Percentiles rank a stretch among this genome's conserved stretches.
phyloP scores from a whole-genome alignment of 2,888 invertebrate species.

The Scaptomyza flava region DNA sequence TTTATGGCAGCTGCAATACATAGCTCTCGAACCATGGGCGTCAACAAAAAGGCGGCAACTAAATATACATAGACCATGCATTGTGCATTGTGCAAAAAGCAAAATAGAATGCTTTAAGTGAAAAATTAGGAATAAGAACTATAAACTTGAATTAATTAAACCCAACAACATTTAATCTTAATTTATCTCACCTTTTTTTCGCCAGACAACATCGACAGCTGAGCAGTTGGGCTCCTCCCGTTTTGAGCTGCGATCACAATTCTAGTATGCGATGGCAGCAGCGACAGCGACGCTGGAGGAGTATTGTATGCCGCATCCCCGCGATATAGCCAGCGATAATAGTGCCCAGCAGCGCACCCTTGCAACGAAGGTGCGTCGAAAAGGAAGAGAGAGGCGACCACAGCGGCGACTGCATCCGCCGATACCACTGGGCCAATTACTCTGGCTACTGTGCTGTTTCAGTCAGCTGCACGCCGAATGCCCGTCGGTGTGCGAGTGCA shows the following conservation, averaged over 20 bases:
- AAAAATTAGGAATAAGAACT: too few relatives aligned
- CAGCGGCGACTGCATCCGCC: conserved; percentile 66
- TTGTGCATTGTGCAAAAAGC: too few relatives aligned
- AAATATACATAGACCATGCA: background rate
- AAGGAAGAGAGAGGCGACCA: conserved; percentile 57
- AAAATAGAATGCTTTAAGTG: too few relatives aligned
- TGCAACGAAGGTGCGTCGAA: conserved; percentile 79
- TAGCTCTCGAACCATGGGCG: conserved; percentile 3
- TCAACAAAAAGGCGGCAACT: background rate
- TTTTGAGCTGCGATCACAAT: conserved; percentile 17
- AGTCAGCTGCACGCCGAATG: conserved; percentile 86
- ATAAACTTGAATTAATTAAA: too few relatives aligned
- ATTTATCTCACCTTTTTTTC: too few relatives aligned
- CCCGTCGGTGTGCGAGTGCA: conserved; percentile 92
- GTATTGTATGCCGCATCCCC: conserved; percentile 41
- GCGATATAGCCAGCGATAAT: conserved; percentile 69
- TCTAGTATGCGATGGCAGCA: conserved; percentile 74
- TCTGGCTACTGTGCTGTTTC: conserved; percentile 80
- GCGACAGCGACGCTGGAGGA: conserved; percentile 58
- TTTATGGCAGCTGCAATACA: conserved; percentile 82
- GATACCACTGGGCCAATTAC: conserved; percentile 72
- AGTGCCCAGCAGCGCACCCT: conserved; percentile 76
- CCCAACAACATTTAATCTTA: too few relatives aligned
- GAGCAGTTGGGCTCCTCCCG: conserved; percentile 13
- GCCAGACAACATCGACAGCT: conserved; percentile 37